These are phyloP conservation scores for Campodea augens DNA, from an alignment of 1,140 invertebrate genomes.

Conservation along the genomic window DNA sequence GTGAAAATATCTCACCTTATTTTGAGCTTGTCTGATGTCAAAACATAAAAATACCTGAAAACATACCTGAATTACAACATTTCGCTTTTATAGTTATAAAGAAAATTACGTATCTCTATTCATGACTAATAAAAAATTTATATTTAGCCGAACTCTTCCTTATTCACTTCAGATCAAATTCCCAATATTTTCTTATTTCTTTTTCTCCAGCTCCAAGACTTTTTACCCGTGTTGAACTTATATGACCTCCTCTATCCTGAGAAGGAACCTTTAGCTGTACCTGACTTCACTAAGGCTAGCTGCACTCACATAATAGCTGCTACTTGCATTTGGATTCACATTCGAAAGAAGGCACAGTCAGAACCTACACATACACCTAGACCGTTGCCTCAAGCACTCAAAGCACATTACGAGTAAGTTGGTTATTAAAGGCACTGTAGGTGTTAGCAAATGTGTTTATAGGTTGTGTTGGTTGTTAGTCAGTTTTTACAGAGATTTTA, in stretches of 20 bases:
- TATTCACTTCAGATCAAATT: too few species aligned
- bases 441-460: neutral
- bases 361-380: conserved; percentile 56
- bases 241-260: conserved; percentile 87
- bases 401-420: conserved; percentile 61
- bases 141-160: too few species aligned
- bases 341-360: conserved; percentile 76
- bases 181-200: conserved; percentile 14
- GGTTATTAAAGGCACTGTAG: neutral
- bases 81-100: too few species aligned
- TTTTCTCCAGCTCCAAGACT: conserved; percentile 49
- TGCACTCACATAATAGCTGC: conserved; percentile 83
- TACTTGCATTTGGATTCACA: conserved; percentile 90
- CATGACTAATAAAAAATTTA: too few species aligned
- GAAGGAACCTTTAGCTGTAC: conserved; percentile 68
- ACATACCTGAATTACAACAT: too few species aligned
- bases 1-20: too few species aligned
- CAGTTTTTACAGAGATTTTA: neutral
- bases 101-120: too few species aligned
- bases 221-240: conserved; percentile 73
- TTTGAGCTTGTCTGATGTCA: too few species aligned
- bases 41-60: too few species aligned
- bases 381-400: conserved; percentile 60
- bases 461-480: neutral
- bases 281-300: conserved; percentile 65